A percentile compares a stretch with the other conserved stretches of the same genome.
These are phyloP conservation scores for Belonocnema kinseyi DNA, from an alignment of 1,140 invertebrate genomes.

Conservation along the genomic window DNA sequence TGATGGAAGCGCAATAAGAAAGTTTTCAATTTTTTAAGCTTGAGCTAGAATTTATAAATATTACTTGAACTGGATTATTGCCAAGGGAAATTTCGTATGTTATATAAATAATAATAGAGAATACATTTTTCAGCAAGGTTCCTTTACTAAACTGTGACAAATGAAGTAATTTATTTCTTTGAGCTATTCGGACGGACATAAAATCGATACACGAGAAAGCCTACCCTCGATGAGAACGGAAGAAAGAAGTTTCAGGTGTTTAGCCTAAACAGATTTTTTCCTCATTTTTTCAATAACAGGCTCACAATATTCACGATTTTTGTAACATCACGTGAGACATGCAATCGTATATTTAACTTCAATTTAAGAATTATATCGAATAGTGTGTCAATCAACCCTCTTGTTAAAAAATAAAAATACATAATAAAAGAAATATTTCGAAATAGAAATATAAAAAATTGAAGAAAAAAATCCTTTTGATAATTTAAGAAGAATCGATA, in stretches of 20 bases:
- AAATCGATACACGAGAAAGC: neutral
- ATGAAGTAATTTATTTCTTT: slow-evolving; percentile 4
- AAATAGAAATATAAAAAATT: no score
- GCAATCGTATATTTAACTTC: neutral
- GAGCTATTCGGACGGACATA: slow-evolving; percentile 1
- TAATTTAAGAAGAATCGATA: no score
- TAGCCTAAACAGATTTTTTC: neutral
- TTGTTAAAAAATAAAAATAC: no score
- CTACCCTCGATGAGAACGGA: neutral
- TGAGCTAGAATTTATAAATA: no score
- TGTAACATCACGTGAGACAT: neutral
- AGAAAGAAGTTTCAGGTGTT: neutral
- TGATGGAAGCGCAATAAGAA: no score
- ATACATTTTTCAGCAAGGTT: neutral
- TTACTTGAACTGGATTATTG: no score
- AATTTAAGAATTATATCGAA: neutral
- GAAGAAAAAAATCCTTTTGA: no score
- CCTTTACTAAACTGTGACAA: neutral
- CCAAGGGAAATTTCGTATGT: no score
- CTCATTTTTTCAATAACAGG: neutral
- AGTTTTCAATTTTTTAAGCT: no score
- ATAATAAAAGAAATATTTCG: no score
- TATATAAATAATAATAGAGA: neutral
- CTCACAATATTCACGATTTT: neutral
- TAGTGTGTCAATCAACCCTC: no score